These are phyloP conservation scores for Ceratosolen fusciceps DNA, from an alignment of 1,140 invertebrate genomes.

Conservation along the genomic window DNA sequence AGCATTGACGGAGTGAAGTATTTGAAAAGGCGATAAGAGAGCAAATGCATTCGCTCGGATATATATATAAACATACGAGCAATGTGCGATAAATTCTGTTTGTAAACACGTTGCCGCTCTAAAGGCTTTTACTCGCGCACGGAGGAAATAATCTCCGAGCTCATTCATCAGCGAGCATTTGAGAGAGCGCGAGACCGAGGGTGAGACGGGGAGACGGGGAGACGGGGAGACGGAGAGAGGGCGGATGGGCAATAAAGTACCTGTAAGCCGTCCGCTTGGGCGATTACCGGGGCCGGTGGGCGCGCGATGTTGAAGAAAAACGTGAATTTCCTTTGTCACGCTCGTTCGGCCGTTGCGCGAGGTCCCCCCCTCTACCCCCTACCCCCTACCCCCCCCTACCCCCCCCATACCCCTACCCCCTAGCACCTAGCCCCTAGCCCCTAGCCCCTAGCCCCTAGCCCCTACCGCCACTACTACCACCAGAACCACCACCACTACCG, in stretches of 20 bases:
- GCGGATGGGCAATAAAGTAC: not conserved
- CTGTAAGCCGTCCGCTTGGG: not conserved
- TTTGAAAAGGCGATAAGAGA: constrained; percentile 10
- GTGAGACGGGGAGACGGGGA: too few species aligned
- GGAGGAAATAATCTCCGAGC: constrained; percentile 1
- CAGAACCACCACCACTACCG: too few species aligned
- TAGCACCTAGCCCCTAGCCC: too few species aligned
- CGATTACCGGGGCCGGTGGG: not conserved
- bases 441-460: too few species aligned
- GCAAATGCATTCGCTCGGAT: not conserved
- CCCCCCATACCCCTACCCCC: too few species aligned
- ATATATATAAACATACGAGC: constrained; percentile 1
- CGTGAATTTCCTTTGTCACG: constrained; percentile 13
- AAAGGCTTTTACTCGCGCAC: not conserved
- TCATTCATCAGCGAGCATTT: not conserved
- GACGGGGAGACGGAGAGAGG: too few species aligned
- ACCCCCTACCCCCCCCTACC: too few species aligned
- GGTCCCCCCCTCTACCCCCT: too few species aligned
- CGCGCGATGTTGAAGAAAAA: not conserved
- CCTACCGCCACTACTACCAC: too few species aligned
- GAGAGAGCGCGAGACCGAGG: not conserved
- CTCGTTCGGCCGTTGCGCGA: not conserved
- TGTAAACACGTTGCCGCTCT: constrained; percentile 14
- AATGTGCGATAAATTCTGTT: constrained; percentile 22
- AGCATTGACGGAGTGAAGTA: not conserved